These are phyloP conservation scores for Phyto melanocephala DNA, from an alignment of 2,888 invertebrate genomes.

Conservation along the genomic window DNA sequence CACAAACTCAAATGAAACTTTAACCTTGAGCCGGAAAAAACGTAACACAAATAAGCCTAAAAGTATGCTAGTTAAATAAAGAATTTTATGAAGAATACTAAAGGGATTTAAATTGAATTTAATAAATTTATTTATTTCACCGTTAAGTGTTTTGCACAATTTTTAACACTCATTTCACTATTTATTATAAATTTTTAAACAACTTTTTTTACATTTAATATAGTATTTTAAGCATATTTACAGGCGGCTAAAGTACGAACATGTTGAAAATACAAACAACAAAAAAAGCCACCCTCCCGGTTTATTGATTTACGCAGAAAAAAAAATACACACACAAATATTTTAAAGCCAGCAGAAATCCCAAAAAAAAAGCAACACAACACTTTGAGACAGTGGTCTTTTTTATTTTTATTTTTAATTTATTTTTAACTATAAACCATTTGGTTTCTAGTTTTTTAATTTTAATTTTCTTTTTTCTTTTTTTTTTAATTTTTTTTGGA, in stretches of 20 bases:
- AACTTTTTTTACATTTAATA: background rate
- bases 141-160: background rate
- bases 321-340: slow-evolving; percentile 60
- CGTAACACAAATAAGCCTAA: slow-evolving; percentile 51
- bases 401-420: background rate
- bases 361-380: background rate
- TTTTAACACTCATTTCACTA: background rate
- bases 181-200: background rate
- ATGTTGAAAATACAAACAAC: background rate
- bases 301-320: slow-evolving; percentile 66
- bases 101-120: background rate
- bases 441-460: background rate
- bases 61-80: slow-evolving; percentile 56
- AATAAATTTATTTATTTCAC: too few relatives aligned
- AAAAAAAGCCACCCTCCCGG: slow-evolving; percentile 63
- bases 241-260: slow-evolving; percentile 33
- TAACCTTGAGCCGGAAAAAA: slow-evolving; percentile 61
- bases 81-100: background rate
- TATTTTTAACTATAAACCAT: background rate
- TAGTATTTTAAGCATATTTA: slow-evolving; percentile 34
- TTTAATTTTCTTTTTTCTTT: background rate
- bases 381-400: background rate
- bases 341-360: slow-evolving; percentile 6
- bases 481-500: too few relatives aligned
- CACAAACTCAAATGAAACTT: slow-evolving; percentile 43